Percentiles rank a stretch among this genome's conserved stretches.
Conservation (phyloP, 2,113 vertebrate species). For the Chamaetylas fuelleborni region DNA sequence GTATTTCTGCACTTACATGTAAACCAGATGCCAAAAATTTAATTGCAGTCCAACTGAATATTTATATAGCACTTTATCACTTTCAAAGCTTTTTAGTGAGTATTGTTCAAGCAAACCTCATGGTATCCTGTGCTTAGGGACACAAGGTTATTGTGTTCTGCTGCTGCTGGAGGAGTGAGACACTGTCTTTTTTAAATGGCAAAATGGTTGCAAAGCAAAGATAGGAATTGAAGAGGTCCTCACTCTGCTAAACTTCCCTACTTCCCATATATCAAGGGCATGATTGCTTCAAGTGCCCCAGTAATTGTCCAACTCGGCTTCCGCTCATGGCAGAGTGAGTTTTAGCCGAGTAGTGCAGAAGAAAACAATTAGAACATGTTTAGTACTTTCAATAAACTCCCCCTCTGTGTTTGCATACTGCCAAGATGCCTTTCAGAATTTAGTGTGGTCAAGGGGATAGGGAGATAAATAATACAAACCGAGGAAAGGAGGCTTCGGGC, state of each 20-base stretch:
- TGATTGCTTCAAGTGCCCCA: not conserved
- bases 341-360: not conserved
- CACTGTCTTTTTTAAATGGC: not conserved
- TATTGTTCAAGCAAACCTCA: not conserved
- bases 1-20: not conserved
- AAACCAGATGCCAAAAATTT: slow-evolving; percentile 4
- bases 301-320: not conserved
- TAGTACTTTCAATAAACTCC: slow-evolving; percentile 49
- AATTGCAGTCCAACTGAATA: slow-evolving; percentile 28
- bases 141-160: not conserved
- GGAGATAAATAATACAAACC: slow-evolving; percentile 39
- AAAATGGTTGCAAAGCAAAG: not conserved
- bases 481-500: not conserved
- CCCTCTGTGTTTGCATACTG: slow-evolving; percentile 17
- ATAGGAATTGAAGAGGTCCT: not conserved
- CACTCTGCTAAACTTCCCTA: not conserved
- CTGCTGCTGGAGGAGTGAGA: not conserved
- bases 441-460: slow-evolving; percentile 49
- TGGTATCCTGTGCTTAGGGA: not conserved
- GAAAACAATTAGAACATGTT: slow-evolving; percentile 56
- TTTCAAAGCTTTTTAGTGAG: slow-evolving; percentile 12
- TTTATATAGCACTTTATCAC: slow-evolving; percentile 43
- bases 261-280: not conserved
- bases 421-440: slow-evolving; percentile 56
- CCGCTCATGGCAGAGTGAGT: not conserved